Conservation (phyloP, 1,140 invertebrate genomes). For the Drosophila baimaii region DNA sequence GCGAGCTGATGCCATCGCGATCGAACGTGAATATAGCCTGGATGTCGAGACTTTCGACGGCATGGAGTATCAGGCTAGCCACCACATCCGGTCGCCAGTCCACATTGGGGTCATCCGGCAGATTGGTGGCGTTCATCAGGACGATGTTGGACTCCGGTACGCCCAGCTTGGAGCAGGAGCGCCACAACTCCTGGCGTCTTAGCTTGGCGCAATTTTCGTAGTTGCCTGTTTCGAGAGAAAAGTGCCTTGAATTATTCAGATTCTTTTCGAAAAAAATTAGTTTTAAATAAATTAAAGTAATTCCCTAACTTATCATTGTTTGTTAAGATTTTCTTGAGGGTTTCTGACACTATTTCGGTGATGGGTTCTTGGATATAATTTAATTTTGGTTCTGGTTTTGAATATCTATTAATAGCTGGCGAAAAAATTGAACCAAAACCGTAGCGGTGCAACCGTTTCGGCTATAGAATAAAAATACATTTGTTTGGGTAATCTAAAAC, state of each 20-base stretch:
- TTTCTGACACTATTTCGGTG: background rate
- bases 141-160: constrained; percentile 90
- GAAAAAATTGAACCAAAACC: constrained; percentile 9
- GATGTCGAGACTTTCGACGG: constrained; percentile 90
- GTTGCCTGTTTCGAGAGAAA: constrained; percentile 86
- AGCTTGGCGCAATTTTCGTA: constrained; percentile 88
- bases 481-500: constrained; percentile 2
- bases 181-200: constrained; percentile 91
- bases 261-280: no score
- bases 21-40: constrained; percentile 97
- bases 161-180: constrained; percentile 91
- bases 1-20: constrained; percentile 93
- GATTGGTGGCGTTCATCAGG: constrained; percentile 88
- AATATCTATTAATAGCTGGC: constrained; percentile 2
- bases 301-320: background rate
- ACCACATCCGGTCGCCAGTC: constrained; percentile 91
- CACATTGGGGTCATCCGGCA: constrained; percentile 90
- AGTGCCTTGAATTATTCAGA: constrained; percentile 7
- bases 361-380: constrained; percentile 5
- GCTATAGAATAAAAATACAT: constrained; percentile 10
- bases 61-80: constrained; percentile 89
- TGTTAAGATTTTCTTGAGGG: background rate
- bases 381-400: constrained; percentile 10
- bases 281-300: background rate
- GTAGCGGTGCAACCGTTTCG: constrained; percentile 1